Evolutionary conservation across 2,113 vertebrate species (phyloP), one percentile per base, ranked within the genome.

Genomic region (Poicephalus gulielmi): DNA sequence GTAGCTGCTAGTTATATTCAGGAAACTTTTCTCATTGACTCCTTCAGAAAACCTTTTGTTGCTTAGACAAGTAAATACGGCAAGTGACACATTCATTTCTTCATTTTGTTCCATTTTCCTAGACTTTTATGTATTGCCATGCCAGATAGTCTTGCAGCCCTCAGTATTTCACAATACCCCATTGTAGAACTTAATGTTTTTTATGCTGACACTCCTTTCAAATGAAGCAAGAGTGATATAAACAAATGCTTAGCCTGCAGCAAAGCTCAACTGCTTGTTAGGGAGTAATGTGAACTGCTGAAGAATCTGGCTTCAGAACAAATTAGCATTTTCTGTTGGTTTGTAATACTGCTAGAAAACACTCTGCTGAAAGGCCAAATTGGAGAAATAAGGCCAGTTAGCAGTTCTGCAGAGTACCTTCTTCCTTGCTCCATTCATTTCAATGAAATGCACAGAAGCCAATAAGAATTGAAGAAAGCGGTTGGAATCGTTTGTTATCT

Each of bases 171-270:
- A 80, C 31, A 66, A 46, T 49, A 46, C 11, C 2, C 10, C 10
- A 7, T 28, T 59, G 60, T 28, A 76, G 27, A 52, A 62, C n/a
- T 59, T 17, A 6, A 31, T 76, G 39, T n/a, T 68, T 87, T 87
- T 68, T 78, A 75, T 20, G 7, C 19, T 84, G 79, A 87, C 50
- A 66, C 30, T 90, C 15, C 23, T 89, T 86, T 86, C 70, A 90
- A 90, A 91, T 55, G 20, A 85, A 93, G 39, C 24, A 74, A 53
- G 39, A 86, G 19, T 69, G 60, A 57, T 37, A 71, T 27, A 88
- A 92, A 90, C 62, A 93, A 94, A 95, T 67, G 60, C 30, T 86
- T 88, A 67, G 49, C 85, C 69, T 86, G 62, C 68, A 83, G 94
- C 49, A 89, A 92, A 94, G 37, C 70, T 94, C 44, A 70, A 10